Percentiles rank a stretch among this genome's conserved stretches.
These are phyloP conservation scores for Anoncus sp. DNA, from an alignment of 2,888 invertebrate species.

Conservation along the genomic window DNA sequence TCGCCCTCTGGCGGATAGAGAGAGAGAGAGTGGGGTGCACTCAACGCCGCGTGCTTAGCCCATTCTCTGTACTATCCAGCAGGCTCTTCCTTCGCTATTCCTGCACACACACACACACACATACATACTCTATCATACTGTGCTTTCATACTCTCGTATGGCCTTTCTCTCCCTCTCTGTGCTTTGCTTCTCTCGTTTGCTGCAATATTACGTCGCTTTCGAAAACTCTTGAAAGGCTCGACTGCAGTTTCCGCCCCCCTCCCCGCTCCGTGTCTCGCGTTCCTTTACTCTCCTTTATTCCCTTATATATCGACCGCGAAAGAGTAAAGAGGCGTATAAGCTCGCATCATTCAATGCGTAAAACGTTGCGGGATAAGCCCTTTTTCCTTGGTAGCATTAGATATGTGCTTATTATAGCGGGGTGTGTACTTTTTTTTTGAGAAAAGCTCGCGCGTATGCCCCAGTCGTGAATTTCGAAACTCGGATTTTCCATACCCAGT, in stretches of 20 bases:
- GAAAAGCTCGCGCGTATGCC: constrained; percentile 16
- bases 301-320: constrained; percentile 9
- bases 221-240: constrained; percentile 66
- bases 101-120: constrained; percentile 58
- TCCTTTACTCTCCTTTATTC: constrained; percentile 34
- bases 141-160: constrained; percentile 41
- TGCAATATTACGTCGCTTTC: constrained; percentile 71
- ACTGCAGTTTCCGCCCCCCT: constrained; percentile 51
- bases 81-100: constrained; percentile 62
- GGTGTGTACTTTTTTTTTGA: constrained; percentile 18
- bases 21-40: constrained; percentile 4
- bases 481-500: constrained; percentile 14
- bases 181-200: constrained; percentile 52
- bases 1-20: constrained; percentile 24
- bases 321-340: constrained; percentile 19
- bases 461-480: constrained; percentile 39
- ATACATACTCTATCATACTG: constrained; percentile 23
- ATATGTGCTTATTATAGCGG: background rate
- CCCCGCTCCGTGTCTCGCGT: constrained; percentile 9
- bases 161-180: constrained; percentile 27
- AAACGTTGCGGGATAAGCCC: background rate
- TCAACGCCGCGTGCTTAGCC: constrained; percentile 29
- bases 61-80: constrained; percentile 51
- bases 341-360: background rate
- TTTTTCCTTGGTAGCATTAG: background rate